These are phyloP conservation scores for Hirtodrosophila confusa DNA, from an alignment of 2,888 invertebrate species.

Conservation along the genomic window DNA sequence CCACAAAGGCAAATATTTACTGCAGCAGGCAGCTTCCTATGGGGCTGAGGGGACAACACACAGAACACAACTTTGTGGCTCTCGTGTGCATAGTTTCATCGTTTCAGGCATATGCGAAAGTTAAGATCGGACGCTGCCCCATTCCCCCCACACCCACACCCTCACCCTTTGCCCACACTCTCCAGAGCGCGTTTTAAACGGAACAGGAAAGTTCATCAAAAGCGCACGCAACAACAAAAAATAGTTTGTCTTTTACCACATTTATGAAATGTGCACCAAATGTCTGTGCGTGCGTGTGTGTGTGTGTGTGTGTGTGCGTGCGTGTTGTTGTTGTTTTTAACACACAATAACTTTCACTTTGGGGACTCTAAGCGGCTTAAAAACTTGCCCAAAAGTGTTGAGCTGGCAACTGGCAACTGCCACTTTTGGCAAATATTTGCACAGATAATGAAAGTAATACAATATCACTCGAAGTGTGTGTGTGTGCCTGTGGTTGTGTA, in stretches of 20 bases:
- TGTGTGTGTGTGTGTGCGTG: conserved; percentile 1
- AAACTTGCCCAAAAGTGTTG: conserved; percentile 74
- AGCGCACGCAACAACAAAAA: conserved; percentile 63
- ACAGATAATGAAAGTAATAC: conserved; percentile 75
- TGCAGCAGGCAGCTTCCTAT: conserved; percentile 19
- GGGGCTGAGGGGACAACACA: conserved; percentile 1
- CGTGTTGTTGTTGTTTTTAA: conserved; percentile 35
- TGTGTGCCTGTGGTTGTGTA: background rate
- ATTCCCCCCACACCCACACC: background rate
- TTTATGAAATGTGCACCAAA: conserved; percentile 75
- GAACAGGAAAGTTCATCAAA: conserved; percentile 69
- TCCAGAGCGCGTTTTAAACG: conserved; percentile 26
- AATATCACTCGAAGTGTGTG: conserved; percentile 27
- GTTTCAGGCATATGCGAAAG: conserved; percentile 56
- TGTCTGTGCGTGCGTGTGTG: conserved; percentile 8
- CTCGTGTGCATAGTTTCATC: conserved; percentile 60
- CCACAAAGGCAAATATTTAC: conserved; percentile 75
- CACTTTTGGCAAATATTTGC: conserved; percentile 68
- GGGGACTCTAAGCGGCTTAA: conserved; percentile 73
- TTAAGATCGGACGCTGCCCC: conserved; percentile 38
- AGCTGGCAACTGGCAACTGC: conserved; percentile 72
- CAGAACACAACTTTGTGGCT: conserved; percentile 48
- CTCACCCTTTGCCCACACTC: too few species aligned
- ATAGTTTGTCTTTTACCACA: conserved; percentile 62
- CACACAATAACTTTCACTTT: conserved; percentile 75